Evolutionary conservation across 1,140 invertebrate genomes (phyloP), one percentile per base, ranked within the genome.

Genomic region (Cotesia glomerata): DNA sequence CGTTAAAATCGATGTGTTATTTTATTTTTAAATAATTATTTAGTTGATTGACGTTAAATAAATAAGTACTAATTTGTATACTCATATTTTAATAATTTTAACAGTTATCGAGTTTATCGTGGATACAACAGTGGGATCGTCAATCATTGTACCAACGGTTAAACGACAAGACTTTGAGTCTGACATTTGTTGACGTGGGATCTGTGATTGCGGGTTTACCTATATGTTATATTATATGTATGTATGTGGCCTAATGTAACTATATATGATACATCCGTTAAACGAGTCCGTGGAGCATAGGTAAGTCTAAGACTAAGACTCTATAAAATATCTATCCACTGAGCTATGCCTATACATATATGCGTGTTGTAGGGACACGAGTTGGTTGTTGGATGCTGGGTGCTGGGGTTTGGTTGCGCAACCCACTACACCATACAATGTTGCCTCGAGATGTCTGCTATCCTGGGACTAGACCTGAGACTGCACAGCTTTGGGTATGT

Each of bases 111-210:
- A 54, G 52, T 18, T 58, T 58, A 4, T 58, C n/a, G 8, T 18
- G 56, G 18, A 8, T 9, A 18, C 26, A 58, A 58, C 18, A 16
- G 14, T 58, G 14, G 14, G 32, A 32, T 67, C 65, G 65, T 52
- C 65, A 67, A 67, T 67, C 65, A 65, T 39, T 26, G 26, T 35
- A 62, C 32, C 32, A 39, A 62, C 56, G 9, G 56, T 58, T 58
- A 4, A 39, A n/a, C 63, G 34, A 49, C 34, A 45, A 65, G 45
- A 49, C 34, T 58, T 58, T 58, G 14, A 18, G 18, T 54, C 56
- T 58, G 26, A 58, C 56, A 58, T 58, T 58, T 58, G 63, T 65
- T 65, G 63, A 65, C 63, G 63, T 65, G 35, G 63, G 36, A 65
- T 45, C 36, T 51, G 36, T 51, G 59, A 62, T 62, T 62, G 59